phyloP scores from a whole-genome alignment of 2,888 invertebrate species.

The Gastracanthus pulcherrimus region DNA sequence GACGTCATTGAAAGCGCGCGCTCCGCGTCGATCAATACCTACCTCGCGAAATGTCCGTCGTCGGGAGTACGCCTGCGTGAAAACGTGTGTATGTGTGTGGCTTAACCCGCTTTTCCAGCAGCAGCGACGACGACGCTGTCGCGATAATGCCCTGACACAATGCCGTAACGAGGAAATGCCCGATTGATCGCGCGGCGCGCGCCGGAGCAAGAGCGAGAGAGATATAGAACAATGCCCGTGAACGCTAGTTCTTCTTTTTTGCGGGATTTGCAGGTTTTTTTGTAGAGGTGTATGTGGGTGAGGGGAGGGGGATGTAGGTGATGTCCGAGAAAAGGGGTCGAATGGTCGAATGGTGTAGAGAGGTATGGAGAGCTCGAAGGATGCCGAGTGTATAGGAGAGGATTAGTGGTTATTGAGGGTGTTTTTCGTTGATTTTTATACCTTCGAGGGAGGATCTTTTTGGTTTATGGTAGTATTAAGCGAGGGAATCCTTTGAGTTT shows the following conservation, averaged over 20 bases:
- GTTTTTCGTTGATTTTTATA: background rate
- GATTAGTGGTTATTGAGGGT: background rate
- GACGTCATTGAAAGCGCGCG: background rate
- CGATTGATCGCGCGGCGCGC: conserved; percentile 19
- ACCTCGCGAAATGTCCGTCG: conserved; percentile 55
- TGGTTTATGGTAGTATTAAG: no score
- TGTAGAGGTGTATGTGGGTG: background rate
- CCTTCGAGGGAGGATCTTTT: no score
- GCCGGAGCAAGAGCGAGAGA: no score
- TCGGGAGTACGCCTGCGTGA: background rate
- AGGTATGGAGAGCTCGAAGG: background rate
- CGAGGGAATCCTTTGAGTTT: no score
- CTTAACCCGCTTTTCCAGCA: conserved; percentile 50
- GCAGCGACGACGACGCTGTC: background rate
- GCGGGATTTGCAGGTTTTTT: background rate
- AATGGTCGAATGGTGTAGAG: background rate
- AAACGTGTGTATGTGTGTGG: conserved; percentile 60
- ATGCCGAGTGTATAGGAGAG: background rate
- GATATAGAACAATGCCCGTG: no score
- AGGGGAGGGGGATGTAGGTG: background rate
- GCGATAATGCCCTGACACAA: no score
- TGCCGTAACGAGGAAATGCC: conserved; percentile 23
- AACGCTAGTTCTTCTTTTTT: background rate
- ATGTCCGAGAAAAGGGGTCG: background rate
- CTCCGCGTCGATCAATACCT: conserved; percentile 74